These are phyloP conservation scores for Melinopterus prodromus DNA, from an alignment of 2,888 invertebrate species.

Conservation along the genomic window DNA sequence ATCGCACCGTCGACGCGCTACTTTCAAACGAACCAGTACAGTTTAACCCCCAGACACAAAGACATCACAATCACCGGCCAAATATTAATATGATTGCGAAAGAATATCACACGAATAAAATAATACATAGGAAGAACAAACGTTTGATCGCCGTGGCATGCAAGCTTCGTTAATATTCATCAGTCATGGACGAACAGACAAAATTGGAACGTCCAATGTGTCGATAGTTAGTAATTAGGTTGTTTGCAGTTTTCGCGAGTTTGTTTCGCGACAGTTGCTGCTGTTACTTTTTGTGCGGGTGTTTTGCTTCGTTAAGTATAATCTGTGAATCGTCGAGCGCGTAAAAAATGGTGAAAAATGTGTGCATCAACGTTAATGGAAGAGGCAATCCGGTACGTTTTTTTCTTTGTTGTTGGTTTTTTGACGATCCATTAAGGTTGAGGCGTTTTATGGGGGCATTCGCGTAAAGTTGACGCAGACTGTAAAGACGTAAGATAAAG, in stretches of 20 bases:
- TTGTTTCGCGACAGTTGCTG: background rate
- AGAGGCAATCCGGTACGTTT: conserved; percentile 4
- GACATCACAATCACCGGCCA: background rate
- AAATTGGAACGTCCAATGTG: background rate
- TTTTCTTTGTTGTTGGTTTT: background rate
- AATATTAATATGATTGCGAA: background rate
- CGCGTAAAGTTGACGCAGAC: background rate
- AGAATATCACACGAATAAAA: background rate
- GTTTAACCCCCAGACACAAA: background rate
- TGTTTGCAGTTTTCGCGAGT: conserved; percentile 4
- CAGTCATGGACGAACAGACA: background rate
- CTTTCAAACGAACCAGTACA: background rate
- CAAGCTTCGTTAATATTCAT: background rate
- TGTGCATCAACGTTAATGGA: conserved; percentile 4
- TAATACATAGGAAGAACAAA: background rate
- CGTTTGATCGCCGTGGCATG: background rate
- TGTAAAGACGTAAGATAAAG: background rate
- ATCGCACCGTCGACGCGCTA: background rate
- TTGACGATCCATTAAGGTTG: background rate
- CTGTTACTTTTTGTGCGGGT: background rate
- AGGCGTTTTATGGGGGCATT: background rate
- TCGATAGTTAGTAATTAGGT: background rate
- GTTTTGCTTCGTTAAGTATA: background rate
- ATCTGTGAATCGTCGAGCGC: background rate
- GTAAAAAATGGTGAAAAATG: background rate